Conservation (phyloP, 1,140 invertebrate species). For the Nixonia krombeini region DNA sequence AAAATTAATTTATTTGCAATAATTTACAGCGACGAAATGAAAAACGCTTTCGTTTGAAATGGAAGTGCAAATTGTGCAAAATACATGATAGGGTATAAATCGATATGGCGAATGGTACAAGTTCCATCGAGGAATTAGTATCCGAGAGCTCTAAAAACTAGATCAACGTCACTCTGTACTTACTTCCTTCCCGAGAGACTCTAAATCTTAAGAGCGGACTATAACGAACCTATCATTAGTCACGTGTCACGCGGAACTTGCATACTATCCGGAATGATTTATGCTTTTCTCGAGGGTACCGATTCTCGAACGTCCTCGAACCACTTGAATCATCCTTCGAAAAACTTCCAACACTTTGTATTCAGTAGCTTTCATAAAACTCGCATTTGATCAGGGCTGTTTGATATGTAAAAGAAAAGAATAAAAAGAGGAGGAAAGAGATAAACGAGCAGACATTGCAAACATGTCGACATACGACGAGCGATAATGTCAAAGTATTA, state of each 20-base stretch:
- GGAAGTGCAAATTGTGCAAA: no score
- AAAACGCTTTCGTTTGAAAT: no score
- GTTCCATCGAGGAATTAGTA: constrained; percentile 22
- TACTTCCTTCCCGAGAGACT: constrained; percentile 28
- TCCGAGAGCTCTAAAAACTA: constrained; percentile 31
- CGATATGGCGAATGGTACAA: constrained; percentile 30
- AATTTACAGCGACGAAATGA: no score
- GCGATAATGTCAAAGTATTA: neutral
- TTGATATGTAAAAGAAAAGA: no score
- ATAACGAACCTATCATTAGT: constrained; percentile 48
- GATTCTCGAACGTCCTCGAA: constrained; percentile 38
- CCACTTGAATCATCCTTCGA: constrained; percentile 22
- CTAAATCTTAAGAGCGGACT: constrained; percentile 44
- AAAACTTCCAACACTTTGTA: constrained; percentile 23
- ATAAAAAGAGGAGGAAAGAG: neutral
- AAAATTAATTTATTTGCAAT: no score
- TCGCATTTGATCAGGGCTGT: neutral
- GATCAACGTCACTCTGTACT: constrained; percentile 42
- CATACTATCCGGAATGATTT: constrained; percentile 47
- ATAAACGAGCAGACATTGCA: neutral
- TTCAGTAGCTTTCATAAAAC: constrained; percentile 27
- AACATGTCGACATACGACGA: neutral
- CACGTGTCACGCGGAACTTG: constrained; percentile 46
- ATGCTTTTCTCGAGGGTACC: constrained; percentile 41
- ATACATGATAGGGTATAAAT: no score